Evolutionary conservation across 2,113 vertebrate species (phyloP).

Genomic region (Malurus cyaneus): DNA sequence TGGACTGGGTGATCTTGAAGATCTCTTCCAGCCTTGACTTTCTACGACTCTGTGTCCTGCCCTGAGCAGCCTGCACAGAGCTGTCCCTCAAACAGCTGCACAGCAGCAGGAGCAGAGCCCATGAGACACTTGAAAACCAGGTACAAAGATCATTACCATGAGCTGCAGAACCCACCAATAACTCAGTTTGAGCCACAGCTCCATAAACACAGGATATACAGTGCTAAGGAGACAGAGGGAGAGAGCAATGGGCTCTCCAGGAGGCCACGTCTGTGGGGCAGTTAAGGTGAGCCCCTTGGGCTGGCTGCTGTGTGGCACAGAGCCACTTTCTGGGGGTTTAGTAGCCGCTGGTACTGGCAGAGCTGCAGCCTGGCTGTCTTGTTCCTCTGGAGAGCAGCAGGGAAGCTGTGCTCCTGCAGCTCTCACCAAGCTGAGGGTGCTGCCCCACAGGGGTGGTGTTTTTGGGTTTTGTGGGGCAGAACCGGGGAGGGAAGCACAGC

Average conservation of each 20-base stretch:
- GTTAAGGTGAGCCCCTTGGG: not conserved
- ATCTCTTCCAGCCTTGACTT: not conserved
- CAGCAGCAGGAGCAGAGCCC: not conserved
- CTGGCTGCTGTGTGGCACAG: not conserved
- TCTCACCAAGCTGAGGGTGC: not conserved
- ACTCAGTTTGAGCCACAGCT: not conserved
- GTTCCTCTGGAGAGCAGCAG: not conserved
- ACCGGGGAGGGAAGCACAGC: not conserved
- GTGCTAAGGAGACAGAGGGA: not conserved
- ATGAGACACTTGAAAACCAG: not conserved
- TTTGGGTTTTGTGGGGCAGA: not conserved
- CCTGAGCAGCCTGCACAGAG: not conserved
- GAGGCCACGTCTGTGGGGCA: not conserved
- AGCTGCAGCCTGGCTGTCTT: not conserved
- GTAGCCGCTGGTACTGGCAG: not conserved
- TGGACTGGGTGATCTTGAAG: not conserved
- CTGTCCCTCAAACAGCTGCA: not conserved
- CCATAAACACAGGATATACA: not conserved
- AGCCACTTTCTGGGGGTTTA: not conserved
- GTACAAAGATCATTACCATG: not conserved
- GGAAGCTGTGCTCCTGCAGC: fast-evolving
- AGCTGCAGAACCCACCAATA: not conserved
- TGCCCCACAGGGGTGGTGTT: fast-evolving
- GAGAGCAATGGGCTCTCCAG: not conserved
- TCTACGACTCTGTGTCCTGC: not conserved